Base-by-base conservation (phyloP, 2,113 vertebrate species). In the Oncorhynchus mykiss region DNA sequence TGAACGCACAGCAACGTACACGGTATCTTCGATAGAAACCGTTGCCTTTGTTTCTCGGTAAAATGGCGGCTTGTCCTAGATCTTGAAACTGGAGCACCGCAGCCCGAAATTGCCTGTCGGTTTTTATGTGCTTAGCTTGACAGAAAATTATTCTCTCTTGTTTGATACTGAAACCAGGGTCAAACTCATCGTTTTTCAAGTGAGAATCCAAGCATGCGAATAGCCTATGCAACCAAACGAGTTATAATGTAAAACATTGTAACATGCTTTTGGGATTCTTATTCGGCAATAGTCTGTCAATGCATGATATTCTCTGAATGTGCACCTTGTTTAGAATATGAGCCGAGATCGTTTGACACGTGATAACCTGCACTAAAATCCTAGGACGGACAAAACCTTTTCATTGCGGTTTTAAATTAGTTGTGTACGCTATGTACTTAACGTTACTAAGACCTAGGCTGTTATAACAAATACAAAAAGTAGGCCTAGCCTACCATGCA, bases 51-150 rank as follows among this genome's bases (percentile, higher is more conserved):
- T 89, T 90, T 87, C 84, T 87, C 72, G 72, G 85, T 93, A 94
- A 94, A 92, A 94, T 94, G 93, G 93, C 93, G 93, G 91, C 93
- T 82, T 91, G 92, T 92, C 92, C 92, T 91, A 91, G 84, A 91
- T 93, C 84, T 90, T 74, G 70, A 85, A 91, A 93, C 87, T 91
- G 64, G 88, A 92, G 83, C 90, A 88, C 76, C 91, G 85, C 88
- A 85, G 80, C 84, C 82, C 79, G 72, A 77, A 79, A 24, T 71
- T 78, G 78, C 71, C 39, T 45, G 39, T 45, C 2, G 39, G 75
- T 80, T 79, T 76, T 12, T 77, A 39, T 82, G 82, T 83, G 84
- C 68, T 72, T 34, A 22, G 27, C 14, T 68, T 20, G 16, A 45
- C 29, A 34, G 31, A 18, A 29, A 16, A 62, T 62, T 3, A n/a